phyloP scores from a whole-genome alignment of 2,113 vertebrate genomes.

The Strigops habroptila region DNA sequence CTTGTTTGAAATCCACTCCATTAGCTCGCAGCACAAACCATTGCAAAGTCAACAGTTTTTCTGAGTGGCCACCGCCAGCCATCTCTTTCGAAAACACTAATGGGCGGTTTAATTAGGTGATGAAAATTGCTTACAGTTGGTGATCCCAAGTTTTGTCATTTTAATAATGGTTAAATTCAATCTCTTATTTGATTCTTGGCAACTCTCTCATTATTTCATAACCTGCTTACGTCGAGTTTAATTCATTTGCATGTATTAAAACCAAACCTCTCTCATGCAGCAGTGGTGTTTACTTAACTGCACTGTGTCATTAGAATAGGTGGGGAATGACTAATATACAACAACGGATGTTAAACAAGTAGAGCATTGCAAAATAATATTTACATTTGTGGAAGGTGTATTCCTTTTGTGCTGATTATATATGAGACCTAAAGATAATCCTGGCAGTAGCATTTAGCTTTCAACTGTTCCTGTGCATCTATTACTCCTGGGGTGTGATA shows the following conservation, averaged over 20 bases:
- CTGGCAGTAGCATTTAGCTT: background rate
- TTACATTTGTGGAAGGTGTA: background rate
- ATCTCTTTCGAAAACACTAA: constrained; percentile 66
- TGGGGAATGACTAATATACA: background rate
- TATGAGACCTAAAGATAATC: background rate
- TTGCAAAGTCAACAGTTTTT: constrained; percentile 71
- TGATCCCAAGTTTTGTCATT: constrained; percentile 70
- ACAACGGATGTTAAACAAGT: background rate
- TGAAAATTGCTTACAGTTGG: constrained; percentile 73
- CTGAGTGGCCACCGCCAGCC: constrained; percentile 57
- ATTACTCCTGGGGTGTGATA: background rate
- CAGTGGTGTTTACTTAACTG: constrained; percentile 47
- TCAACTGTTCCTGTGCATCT: background rate
- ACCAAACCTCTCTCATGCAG: background rate
- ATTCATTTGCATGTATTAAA: constrained; percentile 52
- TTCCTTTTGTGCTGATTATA: background rate
- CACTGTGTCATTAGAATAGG: background rate
- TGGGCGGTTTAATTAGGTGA: constrained; percentile 74
- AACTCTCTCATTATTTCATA: constrained; percentile 51
- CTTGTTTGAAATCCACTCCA: constrained; percentile 62
- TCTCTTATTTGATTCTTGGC: constrained; percentile 56
- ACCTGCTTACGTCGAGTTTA: constrained; percentile 53
- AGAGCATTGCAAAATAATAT: background rate
- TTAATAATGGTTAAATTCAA: constrained; percentile 72
- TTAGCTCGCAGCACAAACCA: constrained; percentile 68